Base-by-base conservation (phyloP, 2,113 vertebrate genomes). In the Upupa epops region DNA sequence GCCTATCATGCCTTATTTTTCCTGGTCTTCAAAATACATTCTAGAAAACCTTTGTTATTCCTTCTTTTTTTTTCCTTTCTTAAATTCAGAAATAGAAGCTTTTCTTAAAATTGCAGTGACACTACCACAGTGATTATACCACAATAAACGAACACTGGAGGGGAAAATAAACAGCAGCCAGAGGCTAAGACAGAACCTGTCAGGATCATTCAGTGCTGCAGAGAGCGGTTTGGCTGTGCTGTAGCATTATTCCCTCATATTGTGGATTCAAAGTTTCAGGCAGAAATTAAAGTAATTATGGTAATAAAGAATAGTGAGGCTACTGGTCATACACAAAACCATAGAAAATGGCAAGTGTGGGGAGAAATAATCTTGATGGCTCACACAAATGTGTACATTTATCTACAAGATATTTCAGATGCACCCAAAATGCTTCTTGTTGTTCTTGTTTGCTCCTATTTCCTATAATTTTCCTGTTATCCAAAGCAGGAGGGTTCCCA, bases 11-110 rank as follows among this genome's bases (percentile, higher is more conserved):
- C 3, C 29, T 74, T 73, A 51, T 24, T 48, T 17, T 52, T 60
- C 13, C 40, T 21, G 7, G 6, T 64, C 22, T 12, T 72, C 63
- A 31, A 81, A 84, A 72, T 8, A 18, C 6, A 52, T 11, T 48
- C n/a, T 4, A 26, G 66, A 90, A 89, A 52, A 7, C 1, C 1
- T 8, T 0, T 36, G 15, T 42, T 42, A 42, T 42, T n/a, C n/a
- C n/a, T n/a, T n/a, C n/a, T n/a, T n/a, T 26, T 89, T 37, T 14
- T 2, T 3, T 6, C 6, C 6, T 7, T 31, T 4, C 2, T 13
- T 12, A 7, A 59, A 19, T 58, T 65, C 55, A 69, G 45, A 45
- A 84, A 48, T 1, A 60, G 37, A 79, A 63, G 5, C 11, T 4
- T 72, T 55, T 61, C 42, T 55, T 58, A 48, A 70, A 93, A 59